Evolutionary conservation across 1,140 invertebrate genomes (phyloP), one percentile per base, ranked within the genome.

Genomic region (Drosophila athabasca): DNA sequence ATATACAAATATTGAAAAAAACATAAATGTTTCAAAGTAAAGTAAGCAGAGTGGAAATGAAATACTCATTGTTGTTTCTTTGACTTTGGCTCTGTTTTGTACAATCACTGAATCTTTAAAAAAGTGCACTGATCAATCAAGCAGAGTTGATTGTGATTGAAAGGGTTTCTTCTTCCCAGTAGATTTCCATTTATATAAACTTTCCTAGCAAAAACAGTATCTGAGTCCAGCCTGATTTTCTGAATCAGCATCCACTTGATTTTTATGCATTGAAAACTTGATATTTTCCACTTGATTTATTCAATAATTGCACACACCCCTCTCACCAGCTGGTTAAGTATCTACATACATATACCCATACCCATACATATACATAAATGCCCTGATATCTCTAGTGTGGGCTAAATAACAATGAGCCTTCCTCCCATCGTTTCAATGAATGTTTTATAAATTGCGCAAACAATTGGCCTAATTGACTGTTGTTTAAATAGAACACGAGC

Each of bases 211-310:
- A 5, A 4, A 26, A 26, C 24, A 26, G 17, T 65, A 65, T 71
- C 60, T 35, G 22, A 4, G 35, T n/a, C 15, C 39, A 26, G 24
- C 24, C 35, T 35, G 54, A 24, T 58, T 22, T 69, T 54, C 45
- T 43, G 24, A 26, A 48, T 26, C 60, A 35, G 35, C 9, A 4
- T 29, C 15, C 8, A 58, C 15, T 64, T 52, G 41, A 61, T 70
- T 52, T 44, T 51, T 62, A 54, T 69, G 24, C 45, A 75, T 45
- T 24, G 41, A 67, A 52, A 84, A 53, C 29, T 62, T 44, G 45
- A 82, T 81, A 68, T 71, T 87, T 82, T 87, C 74, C 74, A 60
- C 82, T 78, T 68, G 54, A 85, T 81, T 87, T 60, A 68, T 71
- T 74, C 44, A 68, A 61, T 79, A 70, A 78, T 50, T 62, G 29